Percentiles rank a stretch among this genome's conserved stretches.
These are phyloP conservation scores for Crotalus horridus DNA, from an alignment of 2,113 vertebrate genomes.

Conservation along the genomic window DNA sequence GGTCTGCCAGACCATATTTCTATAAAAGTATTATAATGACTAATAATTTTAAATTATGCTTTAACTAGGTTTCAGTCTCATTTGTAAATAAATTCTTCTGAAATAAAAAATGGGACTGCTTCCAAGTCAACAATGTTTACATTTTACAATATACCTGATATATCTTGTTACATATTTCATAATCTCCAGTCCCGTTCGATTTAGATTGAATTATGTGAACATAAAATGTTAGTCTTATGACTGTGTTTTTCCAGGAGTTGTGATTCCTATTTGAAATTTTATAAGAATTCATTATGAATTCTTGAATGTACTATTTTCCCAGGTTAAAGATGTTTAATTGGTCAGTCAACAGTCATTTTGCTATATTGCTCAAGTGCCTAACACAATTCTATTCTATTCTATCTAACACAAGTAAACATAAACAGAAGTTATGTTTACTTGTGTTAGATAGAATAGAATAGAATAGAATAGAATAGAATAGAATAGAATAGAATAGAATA, in stretches of 20 bases:
- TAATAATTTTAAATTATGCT: background rate
- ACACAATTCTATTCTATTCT: too few relatives aligned
- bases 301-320: constrained; percentile 5
- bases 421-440: too few relatives aligned
- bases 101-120: background rate
- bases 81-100: constrained; percentile 33
- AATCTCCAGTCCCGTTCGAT: background rate
- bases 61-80: background rate
- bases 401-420: constrained; percentile 58
- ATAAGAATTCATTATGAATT: constrained; percentile 44
- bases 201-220: background rate
- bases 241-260: constrained; percentile 21
- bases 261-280: constrained; percentile 53
- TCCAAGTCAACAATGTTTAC: background rate
- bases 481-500: too few relatives aligned
- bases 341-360: constrained; percentile 26
- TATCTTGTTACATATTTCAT: background rate
- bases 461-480: too few relatives aligned
- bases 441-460: too few relatives aligned
- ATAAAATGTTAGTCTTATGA: constrained; percentile 15
- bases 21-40: background rate
- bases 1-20: constrained; percentile 14
- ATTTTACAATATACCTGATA: background rate
- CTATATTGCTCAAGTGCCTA: constrained; percentile 64
- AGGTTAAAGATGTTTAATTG: background rate